Evolutionary conservation across 1,140 invertebrate species (phyloP).

Genomic region (Metopolophium dirhodum): DNA sequence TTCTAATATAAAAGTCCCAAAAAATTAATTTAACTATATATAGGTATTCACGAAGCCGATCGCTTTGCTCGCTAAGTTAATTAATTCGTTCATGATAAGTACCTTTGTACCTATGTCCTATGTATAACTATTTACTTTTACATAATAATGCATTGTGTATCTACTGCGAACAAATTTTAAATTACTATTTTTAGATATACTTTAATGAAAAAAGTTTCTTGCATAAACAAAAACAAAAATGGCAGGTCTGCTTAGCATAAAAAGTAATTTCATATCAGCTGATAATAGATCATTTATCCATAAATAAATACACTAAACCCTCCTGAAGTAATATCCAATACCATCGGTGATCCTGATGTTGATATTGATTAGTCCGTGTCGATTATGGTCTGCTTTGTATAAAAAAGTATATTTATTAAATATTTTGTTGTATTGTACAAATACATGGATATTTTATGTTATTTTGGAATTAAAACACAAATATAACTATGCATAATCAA

Average conservation of each 20-base stretch:
- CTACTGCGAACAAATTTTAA: too few relatives aligned
- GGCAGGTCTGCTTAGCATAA: not conserved
- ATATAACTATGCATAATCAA: too few relatives aligned
- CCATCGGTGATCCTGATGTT: not conserved
- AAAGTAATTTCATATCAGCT: not conserved
- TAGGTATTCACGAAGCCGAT: not conserved
- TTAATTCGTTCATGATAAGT: not conserved
- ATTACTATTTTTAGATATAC: too few relatives aligned
- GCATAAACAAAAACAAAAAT: not conserved
- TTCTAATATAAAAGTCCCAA: not conserved
- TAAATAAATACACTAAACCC: not conserved
- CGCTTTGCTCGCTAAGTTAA: not conserved
- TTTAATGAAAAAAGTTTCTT: not conserved
- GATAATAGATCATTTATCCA: not conserved
- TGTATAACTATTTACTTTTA: not conserved
- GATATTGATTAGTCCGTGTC: not conserved
- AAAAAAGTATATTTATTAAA: not conserved
- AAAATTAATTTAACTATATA: not conserved
- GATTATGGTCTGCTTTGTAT: not conserved
- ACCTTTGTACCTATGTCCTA: too few relatives aligned
- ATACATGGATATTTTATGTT: not conserved
- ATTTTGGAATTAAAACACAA: not conserved
- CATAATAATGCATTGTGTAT: not conserved
- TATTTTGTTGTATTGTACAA: not conserved
- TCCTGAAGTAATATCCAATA: not conserved